Evolutionary conservation across 2,797 vertebrate genomes (phyloP).

Genomic region (Cyclopterus lumpus): DNA sequence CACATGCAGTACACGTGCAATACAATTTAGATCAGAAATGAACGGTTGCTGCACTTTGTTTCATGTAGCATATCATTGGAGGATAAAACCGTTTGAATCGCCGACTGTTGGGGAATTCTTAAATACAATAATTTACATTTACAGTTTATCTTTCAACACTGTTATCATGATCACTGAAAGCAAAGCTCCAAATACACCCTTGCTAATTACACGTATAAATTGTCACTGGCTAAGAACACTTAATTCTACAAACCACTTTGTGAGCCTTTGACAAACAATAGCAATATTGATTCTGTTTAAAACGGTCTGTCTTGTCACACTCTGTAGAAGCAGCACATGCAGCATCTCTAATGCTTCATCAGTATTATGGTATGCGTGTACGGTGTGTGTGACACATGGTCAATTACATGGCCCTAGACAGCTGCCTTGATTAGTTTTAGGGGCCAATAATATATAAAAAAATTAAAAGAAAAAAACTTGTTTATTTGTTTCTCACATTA

Average conservation of each 20-base stretch:
- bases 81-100: background rate
- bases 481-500: background rate
- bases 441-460: background rate
- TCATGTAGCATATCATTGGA: background rate
- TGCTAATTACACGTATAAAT: slow-evolving; percentile 2
- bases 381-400: background rate
- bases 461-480: background rate
- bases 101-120: background rate
- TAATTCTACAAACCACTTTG: background rate
- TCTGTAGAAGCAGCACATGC: slow-evolving; percentile 17
- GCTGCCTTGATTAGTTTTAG: background rate
- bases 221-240: background rate
- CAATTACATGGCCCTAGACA: background rate
- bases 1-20: background rate
- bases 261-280: background rate
- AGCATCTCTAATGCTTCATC: background rate
- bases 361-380: background rate
- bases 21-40: background rate
- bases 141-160: background rate
- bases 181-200: slow-evolving; percentile 10
- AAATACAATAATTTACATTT: background rate
- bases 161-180: background rate
- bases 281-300: background rate
- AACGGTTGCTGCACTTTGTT: background rate
- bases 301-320: background rate